phyloP scores from a whole-genome alignment of 2,113 vertebrate species.

The Cricetomys ansorgei region DNA sequence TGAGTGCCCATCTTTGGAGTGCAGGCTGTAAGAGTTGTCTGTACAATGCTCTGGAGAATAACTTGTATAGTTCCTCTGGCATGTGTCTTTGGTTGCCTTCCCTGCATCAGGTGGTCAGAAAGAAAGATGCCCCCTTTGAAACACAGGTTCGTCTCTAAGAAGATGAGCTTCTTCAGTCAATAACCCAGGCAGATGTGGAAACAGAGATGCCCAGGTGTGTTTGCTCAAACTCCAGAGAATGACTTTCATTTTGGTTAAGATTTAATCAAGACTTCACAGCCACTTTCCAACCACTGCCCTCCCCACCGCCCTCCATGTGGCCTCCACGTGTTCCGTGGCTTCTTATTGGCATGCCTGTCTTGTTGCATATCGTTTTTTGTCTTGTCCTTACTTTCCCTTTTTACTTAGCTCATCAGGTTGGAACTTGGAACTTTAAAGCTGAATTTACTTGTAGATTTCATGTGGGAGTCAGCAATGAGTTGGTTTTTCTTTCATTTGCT shows the following conservation, averaged over 20 bases:
- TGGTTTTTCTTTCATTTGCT: no score
- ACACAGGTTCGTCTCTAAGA: conserved; percentile 92
- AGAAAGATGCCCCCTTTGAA: conserved; percentile 90
- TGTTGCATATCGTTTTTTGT: conserved; percentile 59
- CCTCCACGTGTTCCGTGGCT: no score
- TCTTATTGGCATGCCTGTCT: conserved; percentile 51
- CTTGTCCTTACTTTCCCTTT: conserved; percentile 11
- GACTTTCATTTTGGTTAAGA: conserved; percentile 45
- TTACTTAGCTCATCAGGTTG: conserved; percentile 2
- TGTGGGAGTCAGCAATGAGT: conserved; percentile 31
- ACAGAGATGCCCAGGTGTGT: conserved; percentile 91
- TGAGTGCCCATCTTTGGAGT: no score
- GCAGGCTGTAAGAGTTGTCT: no score
- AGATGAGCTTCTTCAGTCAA: conserved; percentile 89
- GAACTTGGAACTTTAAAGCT: conserved; percentile 23
- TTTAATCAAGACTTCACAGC: conserved; percentile 52
- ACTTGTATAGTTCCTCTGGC: no score
- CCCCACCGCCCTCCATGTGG: no score
- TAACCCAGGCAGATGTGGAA: conserved; percentile 84
- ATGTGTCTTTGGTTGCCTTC: no score
- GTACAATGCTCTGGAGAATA: no score
- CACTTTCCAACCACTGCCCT: not conserved
- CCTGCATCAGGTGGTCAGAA: no score
- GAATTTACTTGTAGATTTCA: conserved; percentile 27
- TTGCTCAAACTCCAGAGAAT: conserved; percentile 63